These are phyloP conservation scores for Ormyrus labotus DNA, from an alignment of 2,888 invertebrate genomes.

Conservation along the genomic window DNA sequence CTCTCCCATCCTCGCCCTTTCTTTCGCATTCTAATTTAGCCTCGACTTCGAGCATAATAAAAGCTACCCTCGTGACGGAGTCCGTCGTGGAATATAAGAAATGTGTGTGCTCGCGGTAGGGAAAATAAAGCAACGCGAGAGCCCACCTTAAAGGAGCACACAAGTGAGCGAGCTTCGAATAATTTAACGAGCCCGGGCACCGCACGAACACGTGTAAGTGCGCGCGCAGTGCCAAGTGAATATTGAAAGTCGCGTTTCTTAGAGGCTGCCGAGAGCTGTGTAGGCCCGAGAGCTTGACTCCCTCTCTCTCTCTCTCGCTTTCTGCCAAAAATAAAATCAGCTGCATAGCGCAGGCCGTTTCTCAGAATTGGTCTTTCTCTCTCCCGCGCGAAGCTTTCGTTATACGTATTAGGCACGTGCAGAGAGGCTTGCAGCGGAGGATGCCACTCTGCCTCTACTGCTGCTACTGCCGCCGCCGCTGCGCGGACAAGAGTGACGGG, in stretches of 20 bases:
- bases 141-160: no score
- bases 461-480: neutral
- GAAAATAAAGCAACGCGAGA: neutral
- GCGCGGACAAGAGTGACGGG: slow-evolving; percentile 31
- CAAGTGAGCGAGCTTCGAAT: neutral
- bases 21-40: slow-evolving; percentile 20
- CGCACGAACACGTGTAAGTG: slow-evolving; percentile 13
- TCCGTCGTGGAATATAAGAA: neutral
- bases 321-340: slow-evolving; percentile 38
- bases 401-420: neutral
- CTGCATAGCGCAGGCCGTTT: neutral
- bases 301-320: neutral
- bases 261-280: neutral
- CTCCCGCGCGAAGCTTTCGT: neutral
- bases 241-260: slow-evolving; percentile 10
- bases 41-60: neutral
- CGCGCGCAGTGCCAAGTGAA: slow-evolving; percentile 10
- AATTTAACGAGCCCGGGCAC: slow-evolving; percentile 14
- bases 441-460: neutral
- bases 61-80: neutral
- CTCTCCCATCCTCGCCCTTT: neutral
- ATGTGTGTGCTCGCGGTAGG: neutral
- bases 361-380: slow-evolving; percentile 23
- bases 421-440: no score
- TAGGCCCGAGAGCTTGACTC: no score